phyloP scores from a whole-genome alignment of 1,140 invertebrate genomes.

The Cyclargus thomasi region DNA sequence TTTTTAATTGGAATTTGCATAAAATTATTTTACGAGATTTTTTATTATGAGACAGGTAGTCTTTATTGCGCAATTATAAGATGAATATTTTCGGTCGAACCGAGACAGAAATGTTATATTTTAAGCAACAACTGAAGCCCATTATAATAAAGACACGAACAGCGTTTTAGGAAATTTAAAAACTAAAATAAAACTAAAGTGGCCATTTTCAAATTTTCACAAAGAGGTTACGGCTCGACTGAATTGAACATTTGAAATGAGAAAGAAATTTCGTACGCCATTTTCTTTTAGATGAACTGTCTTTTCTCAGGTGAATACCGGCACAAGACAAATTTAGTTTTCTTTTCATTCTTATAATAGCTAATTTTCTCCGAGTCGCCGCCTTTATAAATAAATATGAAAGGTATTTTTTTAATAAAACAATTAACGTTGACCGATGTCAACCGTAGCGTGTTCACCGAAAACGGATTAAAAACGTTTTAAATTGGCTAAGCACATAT shows the following conservation, averaged over 20 bases:
- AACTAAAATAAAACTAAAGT: background rate
- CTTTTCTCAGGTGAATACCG: slow-evolving; percentile 2
- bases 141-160: background rate
- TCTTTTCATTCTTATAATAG: background rate
- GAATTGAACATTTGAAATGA: slow-evolving; percentile 8
- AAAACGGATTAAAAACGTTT: background rate
- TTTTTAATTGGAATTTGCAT: slow-evolving; percentile 1
- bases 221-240: background rate
- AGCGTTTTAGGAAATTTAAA: background rate
- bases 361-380: background rate
- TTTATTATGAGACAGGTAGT: background rate
- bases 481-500: background rate
- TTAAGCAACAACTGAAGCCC: too few species aligned
- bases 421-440: background rate
- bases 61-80: background rate
- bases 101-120: too few species aligned
- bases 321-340: background rate
- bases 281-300: slow-evolving; percentile 2
- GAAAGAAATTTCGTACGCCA: background rate
- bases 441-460: background rate
- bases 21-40: background rate
- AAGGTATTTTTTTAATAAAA: background rate
- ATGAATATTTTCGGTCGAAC: background rate
- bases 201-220: background rate
- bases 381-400: background rate